These are phyloP conservation scores for Cyanoramphus novaezelandiae DNA, from an alignment of 2,113 vertebrate genomes.

Conservation along the genomic window DNA sequence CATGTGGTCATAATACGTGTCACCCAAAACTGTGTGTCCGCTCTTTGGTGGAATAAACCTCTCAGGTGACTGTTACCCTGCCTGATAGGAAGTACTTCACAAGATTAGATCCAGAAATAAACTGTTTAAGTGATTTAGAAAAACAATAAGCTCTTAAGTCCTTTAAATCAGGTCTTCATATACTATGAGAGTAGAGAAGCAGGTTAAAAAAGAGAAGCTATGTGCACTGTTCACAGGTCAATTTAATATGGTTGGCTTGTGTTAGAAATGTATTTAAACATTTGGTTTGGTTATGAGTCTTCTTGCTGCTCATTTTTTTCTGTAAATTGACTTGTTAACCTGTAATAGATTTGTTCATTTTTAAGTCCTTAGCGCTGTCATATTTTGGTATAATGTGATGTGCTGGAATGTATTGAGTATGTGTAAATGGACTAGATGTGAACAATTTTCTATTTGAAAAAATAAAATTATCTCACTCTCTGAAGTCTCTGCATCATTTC, in stretches of 20 bases:
- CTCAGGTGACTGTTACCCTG: not conserved
- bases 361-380: conserved; percentile 11
- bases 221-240: not conserved
- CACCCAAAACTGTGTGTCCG: not conserved
- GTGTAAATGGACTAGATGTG: conserved; percentile 44
- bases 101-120: not conserved
- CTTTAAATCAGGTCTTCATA: not conserved
- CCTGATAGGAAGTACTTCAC: not conserved
- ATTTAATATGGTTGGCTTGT: not conserved
- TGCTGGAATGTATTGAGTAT: conserved; percentile 3
- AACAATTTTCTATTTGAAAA: conserved; percentile 52
- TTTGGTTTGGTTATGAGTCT: conserved; percentile 3
- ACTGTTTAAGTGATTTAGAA: not conserved
- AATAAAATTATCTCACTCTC: conserved; percentile 58
- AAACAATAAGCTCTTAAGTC: not conserved
- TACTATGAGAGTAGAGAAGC: not conserved
- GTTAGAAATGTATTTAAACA: conserved; percentile 31
- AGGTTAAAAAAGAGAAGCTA: not conserved
- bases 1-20: not conserved
- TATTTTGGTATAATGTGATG: not conserved
- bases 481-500: not conserved
- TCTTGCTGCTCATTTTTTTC: conserved; percentile 36
- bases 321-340: conserved; percentile 34
- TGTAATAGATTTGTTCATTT: conserved; percentile 40
- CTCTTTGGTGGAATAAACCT: not conserved